Evolutionary conservation across 2,888 invertebrate genomes (phyloP).

Genomic region (Caenorhabditis imperialis): DNA sequence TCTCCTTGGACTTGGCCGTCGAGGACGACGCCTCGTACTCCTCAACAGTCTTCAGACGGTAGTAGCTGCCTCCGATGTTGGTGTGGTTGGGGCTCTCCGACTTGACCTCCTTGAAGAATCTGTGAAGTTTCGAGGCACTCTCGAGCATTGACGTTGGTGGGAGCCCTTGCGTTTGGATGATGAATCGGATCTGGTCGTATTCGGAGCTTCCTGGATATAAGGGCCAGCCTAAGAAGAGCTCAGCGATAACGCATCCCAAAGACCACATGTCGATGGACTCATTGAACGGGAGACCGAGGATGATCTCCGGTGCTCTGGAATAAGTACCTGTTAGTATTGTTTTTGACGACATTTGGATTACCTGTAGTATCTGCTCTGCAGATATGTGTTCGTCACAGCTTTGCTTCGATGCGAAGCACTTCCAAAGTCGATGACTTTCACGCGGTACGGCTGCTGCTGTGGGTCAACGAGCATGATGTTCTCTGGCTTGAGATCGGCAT

Average conservation of each 20-base stretch:
- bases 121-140: conserved; percentile 96
- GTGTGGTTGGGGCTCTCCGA: conserved; percentile 29
- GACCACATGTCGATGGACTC: conserved; percentile 99
- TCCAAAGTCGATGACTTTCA: conserved; percentile 98
- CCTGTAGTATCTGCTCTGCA: conserved; percentile 98
- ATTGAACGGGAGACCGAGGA: conserved; percentile 96
- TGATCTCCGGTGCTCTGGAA: conserved; percentile 89
- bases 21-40: conserved; percentile 98
- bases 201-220: conserved; percentile 98
- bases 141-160: conserved; percentile 98
- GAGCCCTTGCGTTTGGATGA: conserved; percentile 95
- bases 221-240: conserved; percentile 99
- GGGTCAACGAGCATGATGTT: conserved; percentile 99
- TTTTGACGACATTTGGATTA: conserved; percentile 55
- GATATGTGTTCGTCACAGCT: conserved; percentile 98
- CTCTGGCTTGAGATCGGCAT: conserved; percentile 99
- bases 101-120: conserved; percentile 85
- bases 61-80: conserved; percentile 57
- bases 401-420: conserved; percentile 99
- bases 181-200: conserved; percentile 87
- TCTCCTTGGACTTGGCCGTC: conserved; percentile 95
- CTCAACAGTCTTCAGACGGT: conserved; percentile 89
- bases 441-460: conserved; percentile 95
- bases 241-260: conserved; percentile 98
- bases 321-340: not conserved